Percentiles rank a stretch among this genome's conserved stretches.
Evolutionary conservation across 2,113 vertebrate genomes (phyloP).

Genomic region (Ophthalmolycus amberensis): DNA sequence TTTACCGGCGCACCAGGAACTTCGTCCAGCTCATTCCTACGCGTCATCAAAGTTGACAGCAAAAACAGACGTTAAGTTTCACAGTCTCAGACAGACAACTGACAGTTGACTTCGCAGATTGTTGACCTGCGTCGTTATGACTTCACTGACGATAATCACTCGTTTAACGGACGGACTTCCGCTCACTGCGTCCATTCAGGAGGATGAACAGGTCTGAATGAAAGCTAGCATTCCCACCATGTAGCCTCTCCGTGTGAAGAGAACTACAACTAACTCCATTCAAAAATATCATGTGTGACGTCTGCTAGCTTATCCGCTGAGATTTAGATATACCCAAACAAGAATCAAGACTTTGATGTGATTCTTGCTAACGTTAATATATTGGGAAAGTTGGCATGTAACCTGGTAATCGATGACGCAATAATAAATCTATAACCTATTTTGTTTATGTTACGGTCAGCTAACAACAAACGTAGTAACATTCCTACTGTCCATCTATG

Average conservation of each 20-base stretch:
- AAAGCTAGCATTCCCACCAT: neutral
- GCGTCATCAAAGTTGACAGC: slow-evolving; percentile 42
- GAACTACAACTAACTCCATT: neutral
- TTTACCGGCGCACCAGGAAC: slow-evolving; percentile 49
- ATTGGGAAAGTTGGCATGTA: neutral
- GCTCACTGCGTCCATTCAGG: slow-evolving; percentile 94
- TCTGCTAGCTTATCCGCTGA: neutral
- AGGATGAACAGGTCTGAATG: slow-evolving; percentile 90
- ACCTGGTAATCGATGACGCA: neutral
- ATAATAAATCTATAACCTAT: neutral
- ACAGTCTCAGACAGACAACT: accelerated
- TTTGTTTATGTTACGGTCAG: neutral
- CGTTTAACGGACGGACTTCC: slow-evolving; percentile 93
- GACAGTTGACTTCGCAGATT: neutral
- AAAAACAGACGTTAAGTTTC: neutral
- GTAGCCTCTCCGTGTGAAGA: no score
- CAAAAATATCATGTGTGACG: neutral
- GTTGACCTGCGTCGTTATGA: slow-evolving; percentile 78
- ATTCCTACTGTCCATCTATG: neutral
- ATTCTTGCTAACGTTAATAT: neutral
- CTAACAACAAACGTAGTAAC: neutral
- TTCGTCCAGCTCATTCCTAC: slow-evolving; percentile 56
- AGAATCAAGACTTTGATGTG: neutral
- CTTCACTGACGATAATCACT: slow-evolving; percentile 93
- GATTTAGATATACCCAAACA: neutral